A percentile compares a stretch with the other conserved stretches of the same genome.
phyloP scores from a whole-genome alignment of 2,113 vertebrate genomes.

The Lepidothrix coronata region DNA sequence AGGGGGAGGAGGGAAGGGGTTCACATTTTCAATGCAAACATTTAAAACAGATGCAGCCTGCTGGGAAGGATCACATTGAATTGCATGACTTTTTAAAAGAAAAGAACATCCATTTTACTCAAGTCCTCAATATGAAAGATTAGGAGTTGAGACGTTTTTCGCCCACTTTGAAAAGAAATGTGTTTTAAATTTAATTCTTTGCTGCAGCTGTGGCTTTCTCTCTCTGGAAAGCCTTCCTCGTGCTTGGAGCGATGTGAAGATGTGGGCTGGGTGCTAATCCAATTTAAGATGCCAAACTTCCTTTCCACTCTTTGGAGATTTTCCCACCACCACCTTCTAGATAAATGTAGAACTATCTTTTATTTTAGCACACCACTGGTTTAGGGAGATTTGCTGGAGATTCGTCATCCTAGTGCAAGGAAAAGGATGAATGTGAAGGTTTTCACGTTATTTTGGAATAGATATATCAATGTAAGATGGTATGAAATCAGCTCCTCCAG shows the following conservation, averaged over 20 bases:
- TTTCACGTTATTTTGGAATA: not conserved
- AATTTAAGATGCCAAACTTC: not conserved
- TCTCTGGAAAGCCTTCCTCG: not conserved
- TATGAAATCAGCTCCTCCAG: not conserved
- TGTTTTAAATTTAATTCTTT: constrained; percentile 41
- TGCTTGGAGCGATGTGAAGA: not conserved
- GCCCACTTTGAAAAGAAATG: constrained; percentile 30
- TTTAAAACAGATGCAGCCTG: constrained; percentile 35
- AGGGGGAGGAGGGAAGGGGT: not conserved
- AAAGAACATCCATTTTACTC: constrained; percentile 34
- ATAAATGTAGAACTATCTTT: not conserved
- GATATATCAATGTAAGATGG: not conserved
- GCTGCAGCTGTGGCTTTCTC: constrained; percentile 29
- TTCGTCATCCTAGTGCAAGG: not conserved
- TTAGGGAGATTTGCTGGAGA: not conserved
- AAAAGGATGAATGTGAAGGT: not conserved
- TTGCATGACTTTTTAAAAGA: constrained; percentile 17
- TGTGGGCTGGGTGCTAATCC: constrained; percentile 30
- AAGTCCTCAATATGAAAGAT: not conserved
- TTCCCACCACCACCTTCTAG: not conserved
- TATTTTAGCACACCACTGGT: not conserved
- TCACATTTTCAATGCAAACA: not conserved
- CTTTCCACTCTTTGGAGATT: not conserved
- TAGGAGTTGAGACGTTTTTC: constrained; percentile 27
- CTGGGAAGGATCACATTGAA: constrained; percentile 23